phyloP scores from a whole-genome alignment of 2,113 vertebrate species.

The Ictalurus furcatus region DNA sequence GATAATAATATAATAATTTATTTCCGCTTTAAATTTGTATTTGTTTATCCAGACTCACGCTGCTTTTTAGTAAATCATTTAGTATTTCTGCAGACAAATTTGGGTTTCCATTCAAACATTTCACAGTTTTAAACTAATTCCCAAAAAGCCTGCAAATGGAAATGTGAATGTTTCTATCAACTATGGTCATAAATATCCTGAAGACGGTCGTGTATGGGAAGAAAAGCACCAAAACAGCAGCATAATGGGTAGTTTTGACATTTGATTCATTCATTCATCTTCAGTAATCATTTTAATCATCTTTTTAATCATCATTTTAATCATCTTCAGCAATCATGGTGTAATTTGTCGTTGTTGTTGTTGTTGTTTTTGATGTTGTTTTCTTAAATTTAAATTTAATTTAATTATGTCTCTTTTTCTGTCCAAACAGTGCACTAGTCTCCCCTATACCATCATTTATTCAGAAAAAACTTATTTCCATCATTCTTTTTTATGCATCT shows the following conservation, averaged over 20 bases:
- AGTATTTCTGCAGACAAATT: not conserved
- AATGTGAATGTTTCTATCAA: not conserved
- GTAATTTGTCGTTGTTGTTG: not conserved
- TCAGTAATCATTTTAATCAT: not conserved
- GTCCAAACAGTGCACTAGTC: not conserved
- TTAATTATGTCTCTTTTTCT: not conserved
- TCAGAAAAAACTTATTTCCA: not conserved
- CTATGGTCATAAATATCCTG: not conserved
- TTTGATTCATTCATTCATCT: not conserved
- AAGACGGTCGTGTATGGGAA: not conserved
- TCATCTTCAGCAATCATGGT: not conserved
- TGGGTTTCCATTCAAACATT: too few species aligned
- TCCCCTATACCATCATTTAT: not conserved
- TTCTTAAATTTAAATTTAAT: not conserved
- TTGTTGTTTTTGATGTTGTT: too few species aligned
- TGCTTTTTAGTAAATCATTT: not conserved
- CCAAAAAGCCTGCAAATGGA: not conserved
- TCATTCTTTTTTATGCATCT: too few species aligned
- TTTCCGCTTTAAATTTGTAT: not conserved
- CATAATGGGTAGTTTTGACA: not conserved
- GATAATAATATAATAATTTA: not conserved
- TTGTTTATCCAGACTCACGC: not conserved
- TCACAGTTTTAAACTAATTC: not conserved
- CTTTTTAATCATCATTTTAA: too few species aligned
- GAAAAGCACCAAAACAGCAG: not conserved